These are phyloP conservation scores for Thysanoteuthis rhombus DNA, from an alignment of 2,888 invertebrate genomes.

Conservation along the genomic window DNA sequence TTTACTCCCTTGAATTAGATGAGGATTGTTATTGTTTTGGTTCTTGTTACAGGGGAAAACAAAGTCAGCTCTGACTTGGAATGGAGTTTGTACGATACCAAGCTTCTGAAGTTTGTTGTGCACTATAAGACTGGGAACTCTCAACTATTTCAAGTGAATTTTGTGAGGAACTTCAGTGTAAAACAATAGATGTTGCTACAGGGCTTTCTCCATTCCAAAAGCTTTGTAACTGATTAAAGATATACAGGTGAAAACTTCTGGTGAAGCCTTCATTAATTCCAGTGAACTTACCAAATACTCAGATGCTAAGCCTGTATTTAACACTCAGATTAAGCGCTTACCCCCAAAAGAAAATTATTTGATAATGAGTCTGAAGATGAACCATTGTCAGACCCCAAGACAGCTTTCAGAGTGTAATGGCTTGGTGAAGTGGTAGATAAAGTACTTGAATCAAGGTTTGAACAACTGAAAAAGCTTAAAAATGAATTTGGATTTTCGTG, in stretches of 20 bases:
- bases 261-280: neutral
- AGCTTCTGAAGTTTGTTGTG: too few species aligned
- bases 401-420: neutral
- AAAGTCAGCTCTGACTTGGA: too few species aligned
- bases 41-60: too few species aligned
- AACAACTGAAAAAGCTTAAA: neutral
- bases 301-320: neutral
- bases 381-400: neutral
- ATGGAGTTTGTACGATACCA: too few species aligned
- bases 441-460: neutral
- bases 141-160: too few species aligned
- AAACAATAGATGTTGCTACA: too few species aligned
- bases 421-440: neutral
- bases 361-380: neutral
- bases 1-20: too few species aligned
- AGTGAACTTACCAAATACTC: neutral
- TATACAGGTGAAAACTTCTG: neutral
- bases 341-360: neutral
- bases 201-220: neutral
- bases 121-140: too few species aligned
- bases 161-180: too few species aligned
- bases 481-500: neutral
- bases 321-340: neutral
- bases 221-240: constrained; percentile 14
- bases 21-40: too few species aligned